Evolutionary conservation across 2,113 vertebrate genomes (phyloP).

Genomic region (Bos indicus): DNA sequence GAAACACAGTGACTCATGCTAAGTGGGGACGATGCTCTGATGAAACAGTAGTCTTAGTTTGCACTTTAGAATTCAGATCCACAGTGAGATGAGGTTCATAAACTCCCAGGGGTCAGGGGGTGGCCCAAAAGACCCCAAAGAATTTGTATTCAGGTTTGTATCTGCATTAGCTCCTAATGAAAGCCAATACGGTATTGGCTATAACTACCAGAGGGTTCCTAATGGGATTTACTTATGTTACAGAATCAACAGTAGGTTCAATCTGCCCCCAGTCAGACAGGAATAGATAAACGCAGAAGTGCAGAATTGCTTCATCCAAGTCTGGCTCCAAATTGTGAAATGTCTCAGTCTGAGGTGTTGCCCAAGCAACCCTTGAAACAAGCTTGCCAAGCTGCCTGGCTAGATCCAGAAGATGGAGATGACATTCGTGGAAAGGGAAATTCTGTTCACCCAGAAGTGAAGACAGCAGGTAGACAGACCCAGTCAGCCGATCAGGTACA

Average conservation of each 20-base stretch:
- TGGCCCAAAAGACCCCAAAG: background rate
- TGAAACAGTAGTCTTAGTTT: background rate
- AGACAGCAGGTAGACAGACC: background rate
- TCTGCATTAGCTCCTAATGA: background rate
- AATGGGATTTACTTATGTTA: background rate
- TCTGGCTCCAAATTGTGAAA: background rate
- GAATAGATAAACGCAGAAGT: background rate
- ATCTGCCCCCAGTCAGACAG: background rate
- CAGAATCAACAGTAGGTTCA: background rate
- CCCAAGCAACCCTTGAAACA: background rate
- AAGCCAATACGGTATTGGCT: background rate
- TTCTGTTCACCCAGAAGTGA: background rate
- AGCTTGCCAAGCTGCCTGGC: background rate
- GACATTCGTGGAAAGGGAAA: conserved; percentile 29
- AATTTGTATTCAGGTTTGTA: background rate
- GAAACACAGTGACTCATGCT: conserved; percentile 18
- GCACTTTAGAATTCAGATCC: background rate
- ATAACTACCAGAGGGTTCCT: background rate
- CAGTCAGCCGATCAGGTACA: background rate
- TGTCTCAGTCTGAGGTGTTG: background rate
- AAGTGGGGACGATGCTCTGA: background rate
- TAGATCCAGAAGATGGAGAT: conserved; percentile 43
- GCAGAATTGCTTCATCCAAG: background rate
- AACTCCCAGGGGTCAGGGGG: background rate
- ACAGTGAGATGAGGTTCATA: background rate